A percentile compares a stretch with the other conserved stretches of the same genome.
Evolutionary conservation across 2,888 invertebrate species (phyloP).

Genomic region (Drepanosiphum platanoidis): DNA sequence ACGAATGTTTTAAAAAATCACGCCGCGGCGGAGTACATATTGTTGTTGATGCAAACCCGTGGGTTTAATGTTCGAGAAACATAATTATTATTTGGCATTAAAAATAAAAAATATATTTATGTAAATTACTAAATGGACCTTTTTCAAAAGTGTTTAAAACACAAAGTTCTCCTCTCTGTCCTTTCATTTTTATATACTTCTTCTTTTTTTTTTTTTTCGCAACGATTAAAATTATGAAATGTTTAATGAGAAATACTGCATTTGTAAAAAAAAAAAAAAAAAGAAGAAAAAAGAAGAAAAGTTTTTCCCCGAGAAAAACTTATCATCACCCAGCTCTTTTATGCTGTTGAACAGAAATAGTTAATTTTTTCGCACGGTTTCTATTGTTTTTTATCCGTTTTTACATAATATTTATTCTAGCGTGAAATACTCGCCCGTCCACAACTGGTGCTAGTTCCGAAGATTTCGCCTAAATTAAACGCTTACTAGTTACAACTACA

Average conservation of each 20-base stretch:
- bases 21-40: not conserved
- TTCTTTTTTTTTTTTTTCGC: conserved; percentile 7
- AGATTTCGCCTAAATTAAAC: not conserved
- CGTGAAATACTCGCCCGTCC: not conserved
- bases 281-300: conserved; percentile 36
- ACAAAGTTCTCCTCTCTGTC: not conserved
- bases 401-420: conserved; percentile 31
- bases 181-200: not conserved
- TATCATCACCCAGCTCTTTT: conserved; percentile 21
- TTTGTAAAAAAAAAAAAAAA: not conserved
- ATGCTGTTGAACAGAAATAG: conserved; percentile 8
- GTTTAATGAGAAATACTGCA: conserved; percentile 55
- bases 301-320: conserved; percentile 6
- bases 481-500: not conserved
- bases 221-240: conserved; percentile 42
- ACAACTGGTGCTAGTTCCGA: not conserved
- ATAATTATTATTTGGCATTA: conserved; percentile 30
- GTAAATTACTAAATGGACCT: conserved; percentile 39
- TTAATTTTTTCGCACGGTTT: conserved; percentile 18
- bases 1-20: not conserved
- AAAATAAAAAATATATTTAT: conserved; percentile 28
- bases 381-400: conserved; percentile 3
- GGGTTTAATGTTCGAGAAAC: conserved; percentile 26
- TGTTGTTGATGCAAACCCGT: not conserved
- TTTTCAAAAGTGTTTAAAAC: conserved; percentile 37